These are phyloP conservation scores for Cremastinae sp. DNA, from an alignment of 2,888 invertebrate species.

Conservation along the genomic window DNA sequence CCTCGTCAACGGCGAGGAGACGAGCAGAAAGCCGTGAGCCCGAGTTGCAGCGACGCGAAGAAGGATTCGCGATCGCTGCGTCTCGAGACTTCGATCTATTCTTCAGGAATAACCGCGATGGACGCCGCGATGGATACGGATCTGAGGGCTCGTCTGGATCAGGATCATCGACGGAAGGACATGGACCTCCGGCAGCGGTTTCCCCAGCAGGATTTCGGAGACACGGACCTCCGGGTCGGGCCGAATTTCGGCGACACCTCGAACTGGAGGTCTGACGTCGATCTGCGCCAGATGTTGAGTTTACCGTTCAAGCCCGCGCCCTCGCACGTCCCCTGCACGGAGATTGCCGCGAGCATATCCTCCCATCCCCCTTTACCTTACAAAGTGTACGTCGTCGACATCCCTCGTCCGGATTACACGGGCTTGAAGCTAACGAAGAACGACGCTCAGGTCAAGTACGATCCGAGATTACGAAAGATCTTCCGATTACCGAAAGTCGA, in stretches of 20 bases:
- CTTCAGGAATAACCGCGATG: slow-evolving; percentile 76
- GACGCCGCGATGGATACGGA: slow-evolving; percentile 77
- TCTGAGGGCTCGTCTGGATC: slow-evolving; percentile 74
- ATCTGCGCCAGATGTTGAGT: slow-evolving; percentile 85
- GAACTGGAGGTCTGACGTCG: slow-evolving; percentile 84
- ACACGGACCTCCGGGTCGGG: slow-evolving; percentile 84
- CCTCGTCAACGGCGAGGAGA: slow-evolving; percentile 74
- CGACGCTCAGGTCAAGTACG: slow-evolving; percentile 86
- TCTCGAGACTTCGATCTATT: slow-evolving; percentile 78
- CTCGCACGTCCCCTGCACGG: slow-evolving; percentile 92
- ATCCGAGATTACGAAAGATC: slow-evolving; percentile 89
- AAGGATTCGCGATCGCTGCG: slow-evolving; percentile 71
- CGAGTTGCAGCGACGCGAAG: slow-evolving; percentile 67
- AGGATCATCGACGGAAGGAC: slow-evolving; percentile 80
- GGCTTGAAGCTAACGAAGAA: slow-evolving; percentile 87
- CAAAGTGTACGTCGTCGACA: slow-evolving; percentile 84
- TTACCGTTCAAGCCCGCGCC: slow-evolving; percentile 90
- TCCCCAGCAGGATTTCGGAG: slow-evolving; percentile 81
- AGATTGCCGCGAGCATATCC: slow-evolving; percentile 91
- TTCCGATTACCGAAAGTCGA: slow-evolving; percentile 85
- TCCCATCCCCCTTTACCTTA: slow-evolving; percentile 89
- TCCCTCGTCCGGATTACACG: slow-evolving; percentile 89
- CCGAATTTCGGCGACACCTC: slow-evolving; percentile 66
- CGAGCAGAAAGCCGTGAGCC: slow-evolving; percentile 70
- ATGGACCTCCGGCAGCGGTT: slow-evolving; percentile 82